Percentiles rank a stretch among this genome's conserved stretches.
phyloP scores from a whole-genome alignment of 2,113 vertebrate species.

The Menura novaehollandiae region DNA sequence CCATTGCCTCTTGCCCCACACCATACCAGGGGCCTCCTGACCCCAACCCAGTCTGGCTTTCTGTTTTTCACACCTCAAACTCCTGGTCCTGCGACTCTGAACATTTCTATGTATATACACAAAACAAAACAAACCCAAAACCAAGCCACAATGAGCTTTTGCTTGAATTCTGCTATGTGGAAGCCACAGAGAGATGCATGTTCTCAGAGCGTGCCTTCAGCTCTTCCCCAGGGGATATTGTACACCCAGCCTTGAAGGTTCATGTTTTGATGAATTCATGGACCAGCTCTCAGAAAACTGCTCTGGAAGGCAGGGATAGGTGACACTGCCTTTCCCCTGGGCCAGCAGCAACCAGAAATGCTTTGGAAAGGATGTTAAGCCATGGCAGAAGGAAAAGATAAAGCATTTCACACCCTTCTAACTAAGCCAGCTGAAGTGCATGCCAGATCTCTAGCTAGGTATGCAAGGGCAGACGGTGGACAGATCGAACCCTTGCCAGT shows the following conservation, averaged over 20 bases:
- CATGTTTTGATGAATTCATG: neutral
- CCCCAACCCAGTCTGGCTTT: neutral
- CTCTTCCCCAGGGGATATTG: neutral
- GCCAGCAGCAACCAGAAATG: neutral
- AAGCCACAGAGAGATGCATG: neutral
- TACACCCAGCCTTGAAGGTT: neutral
- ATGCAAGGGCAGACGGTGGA: neutral
- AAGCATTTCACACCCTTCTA: neutral
- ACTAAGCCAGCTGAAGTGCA: neutral
- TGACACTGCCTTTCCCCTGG: neutral
- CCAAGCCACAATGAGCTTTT: neutral
- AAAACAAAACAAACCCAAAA: neutral
- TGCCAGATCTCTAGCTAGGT: neutral
- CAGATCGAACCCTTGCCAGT: neutral
- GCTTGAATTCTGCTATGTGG: neutral
- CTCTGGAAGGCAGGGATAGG: neutral
- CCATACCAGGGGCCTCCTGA: neutral
- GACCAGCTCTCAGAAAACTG: neutral
- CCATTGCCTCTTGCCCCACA: neutral
- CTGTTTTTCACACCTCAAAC: neutral
- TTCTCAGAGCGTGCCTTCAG: accelerated
- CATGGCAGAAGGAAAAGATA: neutral
- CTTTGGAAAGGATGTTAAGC: neutral
- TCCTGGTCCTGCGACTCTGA: neutral
- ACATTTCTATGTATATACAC: neutral